These are phyloP conservation scores for Chinchilla lanigera DNA, from an alignment of 2,113 vertebrate species.

Conservation along the genomic window DNA sequence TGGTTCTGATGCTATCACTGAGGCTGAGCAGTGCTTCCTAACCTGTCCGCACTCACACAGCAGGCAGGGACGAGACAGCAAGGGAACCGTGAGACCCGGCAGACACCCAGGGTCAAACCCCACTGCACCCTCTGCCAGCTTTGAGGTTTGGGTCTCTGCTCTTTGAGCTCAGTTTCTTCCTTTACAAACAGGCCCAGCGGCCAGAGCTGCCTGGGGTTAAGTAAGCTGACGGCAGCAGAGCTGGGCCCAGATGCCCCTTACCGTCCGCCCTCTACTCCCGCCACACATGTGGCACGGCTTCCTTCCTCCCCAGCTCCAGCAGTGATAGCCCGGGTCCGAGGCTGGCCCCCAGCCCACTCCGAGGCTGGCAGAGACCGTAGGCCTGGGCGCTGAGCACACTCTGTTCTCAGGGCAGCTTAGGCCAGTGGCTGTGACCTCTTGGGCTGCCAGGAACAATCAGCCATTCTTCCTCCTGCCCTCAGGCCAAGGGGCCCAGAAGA, in stretches of 20 bases:
- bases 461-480: conserved; percentile 61
- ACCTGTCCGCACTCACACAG: neutral
- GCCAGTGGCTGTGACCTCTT: conserved; percentile 50
- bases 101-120: neutral
- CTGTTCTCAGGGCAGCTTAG: conserved; percentile 54
- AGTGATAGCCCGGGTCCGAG: accelerated
- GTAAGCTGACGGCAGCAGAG: neutral
- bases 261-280: too few relatives aligned
- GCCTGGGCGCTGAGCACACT: neutral
- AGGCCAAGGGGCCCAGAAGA: neutral
- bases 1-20: neutral
- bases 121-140: neutral
- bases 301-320: neutral
- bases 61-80: neutral
- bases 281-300: neutral
- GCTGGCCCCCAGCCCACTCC: neutral
- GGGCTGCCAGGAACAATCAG: conserved; percentile 58
- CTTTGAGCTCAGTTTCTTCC: neutral
- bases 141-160: neutral
- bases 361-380: conserved; percentile 21
- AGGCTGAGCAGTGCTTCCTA: neutral
- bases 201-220: neutral
- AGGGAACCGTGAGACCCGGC: neutral
- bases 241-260: too few relatives aligned
- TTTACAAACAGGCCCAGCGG: neutral